Base-by-base conservation (phyloP, 2,888 invertebrate species). In the Priocnemis perturbator region DNA sequence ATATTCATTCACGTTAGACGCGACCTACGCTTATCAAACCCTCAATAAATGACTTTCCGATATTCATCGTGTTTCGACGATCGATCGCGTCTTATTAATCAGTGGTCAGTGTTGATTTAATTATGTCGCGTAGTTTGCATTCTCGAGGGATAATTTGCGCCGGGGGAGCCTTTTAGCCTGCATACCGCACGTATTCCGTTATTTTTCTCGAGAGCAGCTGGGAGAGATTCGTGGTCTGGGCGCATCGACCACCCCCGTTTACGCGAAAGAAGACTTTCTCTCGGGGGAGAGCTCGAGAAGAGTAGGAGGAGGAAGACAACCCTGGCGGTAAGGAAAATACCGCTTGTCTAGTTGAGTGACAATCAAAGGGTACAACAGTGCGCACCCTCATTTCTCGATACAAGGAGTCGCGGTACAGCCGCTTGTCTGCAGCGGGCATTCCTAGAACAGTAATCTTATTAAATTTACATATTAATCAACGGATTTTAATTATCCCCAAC, bases 391-490 rank as follows among this genome's bases (percentile, higher is more conserved):
- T 67, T 73, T 64, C 72, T 60, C 76, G 79, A 80, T 81, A 80
- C 81, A 78, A 81, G 79, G 72, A 79, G 77, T 69, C 71, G 81
- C 76, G 79, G 79, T 72, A 73, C 72, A 76, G 77, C 74, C 81
- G 82, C 85, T 83, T 82, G 87, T 87, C 88, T 87, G 86, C 85
- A 87, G 76, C 85, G 88, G 87, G 88, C 94, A 94, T 95, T 95
- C 94, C 94, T 93, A 94, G 94, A 94, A 95, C 95, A 95, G 95
- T 96, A 96, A 96, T 96, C 96, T 96, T 96, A 96, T 96, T 96
- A 96, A 96, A 96, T 96, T 96, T 96, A 96, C 96, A 96, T 96
- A 96, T 96, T 96, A 96, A 96, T 96, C 96, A 96, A 96, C 95
- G 95, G 95, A 96, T 96, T 96, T 96, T 96, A 96, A 96, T 96